These are phyloP conservation scores for Drosophila triauraria DNA, from an alignment of 1,140 invertebrate genomes.

Conservation along the genomic window DNA sequence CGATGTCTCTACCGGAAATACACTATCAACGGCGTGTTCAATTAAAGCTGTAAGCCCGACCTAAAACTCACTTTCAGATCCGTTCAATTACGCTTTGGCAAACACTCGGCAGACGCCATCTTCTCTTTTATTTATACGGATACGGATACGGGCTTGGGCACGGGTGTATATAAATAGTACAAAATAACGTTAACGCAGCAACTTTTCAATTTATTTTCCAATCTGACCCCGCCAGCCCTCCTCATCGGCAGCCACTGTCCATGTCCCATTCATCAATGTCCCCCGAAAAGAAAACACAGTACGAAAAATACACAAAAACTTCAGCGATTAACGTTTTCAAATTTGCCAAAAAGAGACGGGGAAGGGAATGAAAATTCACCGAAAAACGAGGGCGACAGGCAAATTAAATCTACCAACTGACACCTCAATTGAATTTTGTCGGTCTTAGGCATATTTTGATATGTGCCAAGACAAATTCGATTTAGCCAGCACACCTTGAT, in stretches of 20 bases:
- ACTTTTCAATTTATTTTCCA: conserved; percentile 56
- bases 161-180: conserved; percentile 44
- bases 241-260: conserved; percentile 29
- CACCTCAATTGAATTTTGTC: conserved; percentile 71
- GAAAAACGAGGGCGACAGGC: conserved; percentile 46
- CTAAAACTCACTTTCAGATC: conserved; percentile 45
- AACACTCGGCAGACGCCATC: conserved; percentile 45
- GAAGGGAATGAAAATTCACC: conserved; percentile 36
- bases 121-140: conserved; percentile 48
- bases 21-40: conserved; percentile 12
- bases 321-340: conserved; percentile 68
- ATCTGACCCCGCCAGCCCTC: conserved; percentile 22
- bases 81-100: conserved; percentile 50
- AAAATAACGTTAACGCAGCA: conserved; percentile 52
- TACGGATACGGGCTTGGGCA: background rate
- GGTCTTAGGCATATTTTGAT: conserved; percentile 67
- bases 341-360: conserved; percentile 18
- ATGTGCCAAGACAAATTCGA: conserved; percentile 61
- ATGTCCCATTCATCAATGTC: conserved; percentile 68
- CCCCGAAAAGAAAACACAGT: conserved; percentile 37
- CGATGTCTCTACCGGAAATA: conserved; percentile 6
- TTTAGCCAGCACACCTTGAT: conserved; percentile 51
- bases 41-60: conserved; percentile 39
- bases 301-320: conserved; percentile 39
- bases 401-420: conserved; percentile 74